Evolutionary conservation across 2,113 vertebrate genomes (phyloP), one percentile per base, ranked within the genome.

Genomic region (Coptodon bakossiorum): DNA sequence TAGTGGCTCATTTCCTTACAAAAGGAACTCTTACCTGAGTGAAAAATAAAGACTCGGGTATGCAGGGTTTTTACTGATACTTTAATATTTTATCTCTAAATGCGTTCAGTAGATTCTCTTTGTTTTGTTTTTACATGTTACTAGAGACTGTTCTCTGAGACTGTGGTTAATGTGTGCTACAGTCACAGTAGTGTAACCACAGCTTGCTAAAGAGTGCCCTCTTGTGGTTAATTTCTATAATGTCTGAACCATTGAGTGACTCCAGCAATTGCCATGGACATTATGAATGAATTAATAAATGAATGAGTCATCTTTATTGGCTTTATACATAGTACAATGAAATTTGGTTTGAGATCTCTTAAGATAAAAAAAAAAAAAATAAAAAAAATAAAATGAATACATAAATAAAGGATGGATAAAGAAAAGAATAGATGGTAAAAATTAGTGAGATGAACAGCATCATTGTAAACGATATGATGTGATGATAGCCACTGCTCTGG

Each of bases 141-240:
- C 73, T 50, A 78, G 45, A 19, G 10, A n/a, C 66, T 36, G 16
- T 82, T 38, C 63, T 57, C 17, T 66, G 17, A 24, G 17, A 82
- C 17, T 36, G 16, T 2, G 68, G 38, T n/a, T 6, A 7, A 38
- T 38, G 19, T n/a, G 22, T 59, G n/a, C 7, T 19, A 52, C 13
- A 24, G 16, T 56, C 11, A n/a, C 52, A 56, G 52, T n/a, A 7
- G 12, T 3, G 6, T 16, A 45, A 34, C 10, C 56, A 73, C 71
- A 89, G 27, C 50, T 87, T 86, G 76, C 13, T 17, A 45, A 13
- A 92, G 52, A 81, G 2, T 50, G 86, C 89, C 91, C 91, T 90
- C 94, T 88, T 81, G 90, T 93, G 95, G 87, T 54, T 16, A 19
- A 5, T 78, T 50, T 31, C 45, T 16, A 8, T 8, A 48, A 53